Conservation (phyloP, 2,797 vertebrate genomes). For the Acestrorhynchus altus region DNA sequence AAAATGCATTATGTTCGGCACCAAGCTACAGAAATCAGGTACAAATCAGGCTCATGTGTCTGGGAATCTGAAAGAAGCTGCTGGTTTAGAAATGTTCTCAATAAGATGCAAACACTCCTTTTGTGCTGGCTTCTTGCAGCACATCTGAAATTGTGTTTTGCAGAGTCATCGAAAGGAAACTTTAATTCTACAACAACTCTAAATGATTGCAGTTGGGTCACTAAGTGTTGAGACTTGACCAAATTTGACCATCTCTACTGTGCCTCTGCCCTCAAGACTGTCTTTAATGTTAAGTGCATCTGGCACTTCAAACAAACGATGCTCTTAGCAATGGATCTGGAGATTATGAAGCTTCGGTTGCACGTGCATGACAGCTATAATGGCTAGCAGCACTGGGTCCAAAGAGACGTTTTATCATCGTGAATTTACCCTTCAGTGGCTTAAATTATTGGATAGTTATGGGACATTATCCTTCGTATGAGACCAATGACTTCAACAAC, state of each 20-base stretch:
- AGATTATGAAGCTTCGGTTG: constrained; percentile 53
- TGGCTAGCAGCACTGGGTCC: constrained; percentile 49
- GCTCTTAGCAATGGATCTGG: constrained; percentile 55
- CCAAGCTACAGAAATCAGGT: too few species aligned
- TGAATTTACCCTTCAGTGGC: constrained; percentile 57
- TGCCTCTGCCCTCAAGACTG: constrained; percentile 60
- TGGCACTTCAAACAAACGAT: constrained; percentile 70
- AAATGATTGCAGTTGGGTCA: constrained; percentile 57
- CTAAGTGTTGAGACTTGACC: constrained; percentile 53
- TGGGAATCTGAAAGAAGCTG: neutral
- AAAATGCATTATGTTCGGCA: too few species aligned
- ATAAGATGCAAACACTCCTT: constrained; percentile 14
- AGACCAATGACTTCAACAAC: constrained; percentile 57
- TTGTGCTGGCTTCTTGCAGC: constrained; percentile 12
- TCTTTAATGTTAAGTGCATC: constrained; percentile 69
- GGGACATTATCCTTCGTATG: constrained; percentile 49
- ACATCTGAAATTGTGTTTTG: constrained; percentile 41
- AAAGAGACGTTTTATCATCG: constrained; percentile 63
- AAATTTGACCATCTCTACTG: constrained; percentile 58
- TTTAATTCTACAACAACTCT: constrained; percentile 50
- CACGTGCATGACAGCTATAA: constrained; percentile 51
- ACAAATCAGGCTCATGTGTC: too few species aligned
- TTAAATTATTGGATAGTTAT: constrained; percentile 45
- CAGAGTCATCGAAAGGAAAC: constrained; percentile 59
- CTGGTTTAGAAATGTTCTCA: constrained; percentile 11